phyloP scores from a whole-genome alignment of 1,140 invertebrate species.

The Solenopsis invicta region DNA sequence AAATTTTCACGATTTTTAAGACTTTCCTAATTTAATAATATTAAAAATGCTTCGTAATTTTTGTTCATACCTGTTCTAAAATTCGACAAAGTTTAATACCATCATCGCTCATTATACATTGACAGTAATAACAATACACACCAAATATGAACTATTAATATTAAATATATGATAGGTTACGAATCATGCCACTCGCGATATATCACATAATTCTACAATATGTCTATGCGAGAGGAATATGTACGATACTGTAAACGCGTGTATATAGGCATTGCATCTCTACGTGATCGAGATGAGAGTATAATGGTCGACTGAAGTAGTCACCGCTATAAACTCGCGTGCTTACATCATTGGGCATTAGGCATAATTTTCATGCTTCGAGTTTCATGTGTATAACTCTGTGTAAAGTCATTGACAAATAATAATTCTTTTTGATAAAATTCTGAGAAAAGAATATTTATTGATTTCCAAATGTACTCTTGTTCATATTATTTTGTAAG shows the following conservation, averaged over 20 bases:
- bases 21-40: neutral
- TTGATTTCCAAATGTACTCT: neutral
- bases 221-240: neutral
- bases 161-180: neutral
- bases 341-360: conserved; percentile 79
- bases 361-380: conserved; percentile 57
- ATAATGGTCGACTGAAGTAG: conserved; percentile 67
- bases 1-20: neutral
- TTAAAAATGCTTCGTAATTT: neutral
- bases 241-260: neutral
- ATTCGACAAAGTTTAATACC: neutral
- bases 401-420: conserved; percentile 12
- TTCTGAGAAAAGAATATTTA: neutral
- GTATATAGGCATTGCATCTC: conserved; percentile 57
- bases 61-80: neutral
- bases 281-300: neutral
- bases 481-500: neutral
- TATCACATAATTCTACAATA: neutral
- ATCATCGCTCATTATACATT: neutral
- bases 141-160: neutral
- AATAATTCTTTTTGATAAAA: neutral
- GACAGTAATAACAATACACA: neutral
- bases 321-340: conserved; percentile 81
- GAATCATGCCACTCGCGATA: neutral
- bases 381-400: neutral